Evolutionary conservation across 2,888 invertebrate genomes (phyloP), one percentile per base, ranked within the genome.

Genomic region (Hartigia nigra): DNA sequence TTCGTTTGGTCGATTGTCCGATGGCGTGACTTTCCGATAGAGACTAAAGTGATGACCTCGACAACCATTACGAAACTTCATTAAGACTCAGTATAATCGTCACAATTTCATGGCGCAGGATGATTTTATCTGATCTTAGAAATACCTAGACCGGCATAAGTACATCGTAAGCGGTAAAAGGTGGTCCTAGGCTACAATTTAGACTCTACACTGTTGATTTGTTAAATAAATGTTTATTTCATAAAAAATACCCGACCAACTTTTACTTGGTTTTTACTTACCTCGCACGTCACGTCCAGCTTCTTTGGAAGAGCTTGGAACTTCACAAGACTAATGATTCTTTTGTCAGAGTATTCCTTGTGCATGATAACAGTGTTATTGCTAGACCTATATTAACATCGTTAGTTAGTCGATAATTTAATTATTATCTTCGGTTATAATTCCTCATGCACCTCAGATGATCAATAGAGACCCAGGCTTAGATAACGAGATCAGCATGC

Each of bases 171-270:
- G 55, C 55, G 55, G 55, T 23, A 23, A 55, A 55, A 55, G 55
- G 55, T 55, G 55, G 55, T 55, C 55, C 23, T 55, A 55, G 55
- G 23, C 34, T 72, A 34, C 23, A 75, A 36, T 31, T 36, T n/a
- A 37, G 37, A 36, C 37, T 75, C 36, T 75, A 75, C 75, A 75
- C 87, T 88, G 88, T 88, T 88, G 86, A 88, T 88, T 88, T 89
- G 88, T 88, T 88, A 87, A 88, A 84, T 88, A 88, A 88, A 88
- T 88, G 88, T 88, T 80, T 88, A 88, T 88, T 88, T 88, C 87
- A 82, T 88, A 88, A 79, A 80, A 74, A 31, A 36, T 69, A 36
- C 39, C 31, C 77, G 35, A 74, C 14, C 75, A 34, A 77, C 34
- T 78, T 69, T 31, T 76, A 23, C 23, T 55, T 55, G 23, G 4